A percentile compares a stretch with the other conserved stretches of the same genome.
phyloP scores from a whole-genome alignment of 2,888 invertebrate genomes.

The Apodemia duryi region DNA sequence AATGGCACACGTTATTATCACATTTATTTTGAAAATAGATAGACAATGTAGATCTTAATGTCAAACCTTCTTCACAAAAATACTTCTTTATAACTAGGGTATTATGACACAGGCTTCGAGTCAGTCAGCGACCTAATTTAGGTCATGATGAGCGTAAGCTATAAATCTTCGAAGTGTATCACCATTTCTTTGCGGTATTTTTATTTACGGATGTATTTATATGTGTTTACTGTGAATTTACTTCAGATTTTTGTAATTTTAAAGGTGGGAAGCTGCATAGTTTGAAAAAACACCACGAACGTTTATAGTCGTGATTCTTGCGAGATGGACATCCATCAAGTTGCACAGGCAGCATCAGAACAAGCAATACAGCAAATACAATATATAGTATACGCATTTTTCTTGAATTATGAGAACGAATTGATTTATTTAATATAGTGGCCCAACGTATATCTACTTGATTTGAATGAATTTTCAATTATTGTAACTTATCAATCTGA shows the following conservation, averaged over 20 bases:
- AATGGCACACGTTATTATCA: no score
- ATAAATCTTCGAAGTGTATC: neutral
- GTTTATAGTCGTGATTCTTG: neutral
- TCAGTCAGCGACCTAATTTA: neutral
- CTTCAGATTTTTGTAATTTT: neutral
- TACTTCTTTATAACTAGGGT: no score
- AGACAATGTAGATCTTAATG: no score
- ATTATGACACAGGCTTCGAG: neutral
- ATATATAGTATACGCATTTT: neutral
- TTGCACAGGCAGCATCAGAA: neutral
- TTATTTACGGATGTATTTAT: neutral
- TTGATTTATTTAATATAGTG: neutral
- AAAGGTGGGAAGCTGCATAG: slow-evolving; percentile 4
- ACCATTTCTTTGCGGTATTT: neutral
- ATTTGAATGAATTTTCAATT: no score
- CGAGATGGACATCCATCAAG: neutral
- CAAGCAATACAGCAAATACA: neutral
- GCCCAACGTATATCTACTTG: neutral
- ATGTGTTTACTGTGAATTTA: no score
- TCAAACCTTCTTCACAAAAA: no score
- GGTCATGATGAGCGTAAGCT: neutral
- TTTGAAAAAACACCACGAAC: neutral
- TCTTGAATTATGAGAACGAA: neutral
- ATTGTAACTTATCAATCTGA: no score
- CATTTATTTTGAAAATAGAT: no score